phyloP scores from a whole-genome alignment of 2,797 vertebrate species.

The Hoplostethus mediterraneus region DNA sequence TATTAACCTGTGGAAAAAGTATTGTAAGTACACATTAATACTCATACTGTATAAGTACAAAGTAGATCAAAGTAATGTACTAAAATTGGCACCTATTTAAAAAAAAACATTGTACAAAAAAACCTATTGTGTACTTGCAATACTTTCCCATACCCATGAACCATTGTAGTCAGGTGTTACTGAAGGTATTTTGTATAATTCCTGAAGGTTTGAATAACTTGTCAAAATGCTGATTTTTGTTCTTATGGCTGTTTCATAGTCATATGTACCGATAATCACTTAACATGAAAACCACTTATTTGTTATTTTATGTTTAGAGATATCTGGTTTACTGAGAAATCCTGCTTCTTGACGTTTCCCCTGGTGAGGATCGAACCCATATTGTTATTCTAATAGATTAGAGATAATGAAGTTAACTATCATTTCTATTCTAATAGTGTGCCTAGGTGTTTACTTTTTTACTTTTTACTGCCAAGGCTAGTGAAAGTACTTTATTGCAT shows the following conservation, averaged over 20 bases:
- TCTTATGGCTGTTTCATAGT: neutral
- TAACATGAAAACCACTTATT: neutral
- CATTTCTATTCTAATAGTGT: neutral
- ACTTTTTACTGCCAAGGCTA: slow-evolving; percentile 7
- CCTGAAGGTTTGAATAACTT: no score
- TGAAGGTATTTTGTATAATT: no score
- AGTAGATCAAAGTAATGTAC: no score
- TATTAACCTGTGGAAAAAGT: slow-evolving; percentile 1
- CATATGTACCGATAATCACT: neutral
- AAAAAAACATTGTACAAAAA: no score
- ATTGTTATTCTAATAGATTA: neutral
- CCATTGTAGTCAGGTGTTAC: no score
- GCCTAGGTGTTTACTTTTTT: neutral
- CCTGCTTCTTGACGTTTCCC: neutral
- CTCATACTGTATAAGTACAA: no score
- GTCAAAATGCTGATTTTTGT: no score
- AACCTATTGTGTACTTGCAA: neutral
- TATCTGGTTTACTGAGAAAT: neutral
- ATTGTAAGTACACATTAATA: neutral
- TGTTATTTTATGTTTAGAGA: neutral
- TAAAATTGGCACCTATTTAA: no score
- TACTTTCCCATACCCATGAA: no score
- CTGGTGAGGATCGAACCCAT: neutral
- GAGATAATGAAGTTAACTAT: neutral
- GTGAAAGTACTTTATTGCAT: neutral